Evolutionary conservation across 2,888 invertebrate species (phyloP), one percentile per base, ranked within the genome.

Genomic region (Branchipolynoe longqiensis): DNA sequence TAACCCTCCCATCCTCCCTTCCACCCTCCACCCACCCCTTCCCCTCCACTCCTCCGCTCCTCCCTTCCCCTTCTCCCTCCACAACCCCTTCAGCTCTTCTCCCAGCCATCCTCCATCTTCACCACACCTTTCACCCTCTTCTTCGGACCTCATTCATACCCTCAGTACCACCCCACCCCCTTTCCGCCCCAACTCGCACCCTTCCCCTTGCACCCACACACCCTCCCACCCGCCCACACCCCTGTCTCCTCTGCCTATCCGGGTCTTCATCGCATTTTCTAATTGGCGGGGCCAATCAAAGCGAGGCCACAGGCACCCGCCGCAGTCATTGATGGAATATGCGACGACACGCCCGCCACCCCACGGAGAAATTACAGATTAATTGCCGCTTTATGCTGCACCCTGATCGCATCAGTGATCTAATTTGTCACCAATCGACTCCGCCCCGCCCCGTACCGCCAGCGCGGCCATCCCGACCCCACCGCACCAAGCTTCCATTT

Each of bases 381-480:
- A 78, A 78, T 78, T 78, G 78, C 31, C 78, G 78, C 78, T 78
- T 78, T 78, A 78, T 78, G 78, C 78, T 48, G 48, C 28, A 48
- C 78, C 28, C 78, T 78, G 78, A 78, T 78, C 54, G 78, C 54
- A 78, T 78, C 41, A 48, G 54, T 41, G 78, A 78, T 78, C 54
- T 54, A 78, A 78, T 78, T 78, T 78, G 78, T 48, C 78, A 78
- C 78, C 78, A 78, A 78, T 78, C 78, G 54, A 78, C 78, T 78
- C 78, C 25, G 28, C 14, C 48, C 28, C 69, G 69, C 69, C 69
- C 8, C 62, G 62, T 14, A 31, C 62, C 62, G 2, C 28, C 62
- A 22, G n/a, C n/a, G n/a, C n/a, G n/a, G n/a, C n/a, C n/a, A n/a
- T n/a, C n/a, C n/a, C n/a, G n/a, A n/a, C n/a, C 38, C 38, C 36